Evolutionary conservation across 2,888 invertebrate genomes (phyloP).

Genomic region (Ceriagrion tenellum): DNA sequence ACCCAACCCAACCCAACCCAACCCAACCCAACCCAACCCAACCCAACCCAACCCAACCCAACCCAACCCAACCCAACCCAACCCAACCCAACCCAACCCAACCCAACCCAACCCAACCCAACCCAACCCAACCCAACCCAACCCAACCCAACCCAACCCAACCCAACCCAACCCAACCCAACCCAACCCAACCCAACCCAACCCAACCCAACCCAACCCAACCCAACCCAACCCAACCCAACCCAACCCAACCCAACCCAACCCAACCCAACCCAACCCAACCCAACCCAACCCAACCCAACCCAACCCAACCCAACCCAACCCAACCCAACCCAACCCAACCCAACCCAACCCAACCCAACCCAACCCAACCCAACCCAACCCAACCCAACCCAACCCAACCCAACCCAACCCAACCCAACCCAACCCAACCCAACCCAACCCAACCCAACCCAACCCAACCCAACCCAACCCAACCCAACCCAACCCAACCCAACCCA

Average conservation of each 20-base stretch:
- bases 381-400: constrained; percentile 30
- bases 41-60: constrained; percentile 45
- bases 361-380: constrained; percentile 30
- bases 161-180: constrained; percentile 45
- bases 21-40: constrained; percentile 68
- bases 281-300: constrained; percentile 45
- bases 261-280: constrained; percentile 45
- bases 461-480: constrained; percentile 53
- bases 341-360: constrained; percentile 30
- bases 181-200: constrained; percentile 45
- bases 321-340: constrained; percentile 30
- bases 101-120: constrained; percentile 45
- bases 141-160: constrained; percentile 45
- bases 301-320: constrained; percentile 45
- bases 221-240: constrained; percentile 45
- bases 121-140: constrained; percentile 45
- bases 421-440: constrained; percentile 30
- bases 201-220: constrained; percentile 45
- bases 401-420: constrained; percentile 30
- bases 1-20: constrained; percentile 45
- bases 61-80: constrained; percentile 45
- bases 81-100: constrained; percentile 42
- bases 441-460: constrained; percentile 30
- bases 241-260: constrained; percentile 45
- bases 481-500: constrained; percentile 71